Base-by-base conservation (phyloP, 2,797 vertebrate species). In the Apodemus agrarius region DNA sequence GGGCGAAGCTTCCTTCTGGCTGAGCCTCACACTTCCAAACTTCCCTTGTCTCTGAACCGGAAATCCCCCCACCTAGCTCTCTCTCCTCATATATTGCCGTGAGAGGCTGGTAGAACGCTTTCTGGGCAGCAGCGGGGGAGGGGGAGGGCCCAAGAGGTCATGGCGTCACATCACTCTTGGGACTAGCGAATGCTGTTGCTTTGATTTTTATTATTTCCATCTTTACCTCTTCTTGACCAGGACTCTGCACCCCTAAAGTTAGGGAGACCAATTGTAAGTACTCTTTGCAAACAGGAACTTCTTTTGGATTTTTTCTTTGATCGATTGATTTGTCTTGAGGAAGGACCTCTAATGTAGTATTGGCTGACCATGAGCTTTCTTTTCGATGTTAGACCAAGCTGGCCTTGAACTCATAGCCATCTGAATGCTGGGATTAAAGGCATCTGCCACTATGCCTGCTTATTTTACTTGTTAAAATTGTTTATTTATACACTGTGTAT, bases 11-110 rank as follows among this genome's bases (percentile, higher is more conserved):
- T 67, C 63, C 31, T 43, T 54, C 43, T n/a, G 19, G 22, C 90
- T 29, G n/a, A 17, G 31, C 52, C 89, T 84, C 34, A 59, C 2
- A 0, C 65, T 57, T 37, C 22, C 34, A 89, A 67, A 16, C 43
- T 74, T 46, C 81, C 11, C 26, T 49, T 57, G 83, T n/a, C 31
- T 57, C 52, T 19, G 46, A 67, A 54, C 54, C 78, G 76, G 9
- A 7, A 40, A 29, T 10, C 26, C 87, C 54, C 19, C 88, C 57
- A 3, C 67, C 61, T 43, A 11, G 22, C 57, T 11, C 2, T 24
- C 34, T 4, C 0, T 6, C 26, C 29, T 67, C 31, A 67, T 26
- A 7, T 34, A 59, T n/a, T 37, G 37, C 34, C 5, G 0, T 3
- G 65, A 69, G 65, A 59, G 24, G 34, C 40, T 0, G 3, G 61